Conservation (phyloP, 2,888 invertebrate species). For the Pristionchus fissidentatus region DNA sequence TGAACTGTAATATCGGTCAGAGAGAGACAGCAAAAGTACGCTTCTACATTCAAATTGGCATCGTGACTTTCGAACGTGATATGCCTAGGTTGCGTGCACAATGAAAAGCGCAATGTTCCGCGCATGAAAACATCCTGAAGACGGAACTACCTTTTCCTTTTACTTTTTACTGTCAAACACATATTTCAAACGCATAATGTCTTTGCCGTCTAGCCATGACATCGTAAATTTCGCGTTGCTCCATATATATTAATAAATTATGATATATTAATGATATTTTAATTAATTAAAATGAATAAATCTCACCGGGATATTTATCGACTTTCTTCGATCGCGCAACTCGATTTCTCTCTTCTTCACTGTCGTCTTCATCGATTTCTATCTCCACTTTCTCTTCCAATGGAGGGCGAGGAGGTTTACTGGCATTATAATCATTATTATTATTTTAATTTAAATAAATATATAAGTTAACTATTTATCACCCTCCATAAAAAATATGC, state of each 20-base stretch:
- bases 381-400: conserved; percentile 17
- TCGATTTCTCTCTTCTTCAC: conserved; percentile 23
- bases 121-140: too few relatives aligned
- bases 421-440: background rate
- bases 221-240: too few relatives aligned
- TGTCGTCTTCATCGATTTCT: conserved; percentile 15
- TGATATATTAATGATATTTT: background rate
- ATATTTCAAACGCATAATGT: background rate
- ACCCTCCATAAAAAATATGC: too few relatives aligned
- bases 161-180: too few relatives aligned
- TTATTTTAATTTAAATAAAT: background rate
- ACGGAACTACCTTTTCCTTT: too few relatives aligned
- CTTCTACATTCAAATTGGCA: too few relatives aligned
- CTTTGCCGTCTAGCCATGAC: background rate
- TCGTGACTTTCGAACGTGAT: too few relatives aligned
- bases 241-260: background rate
- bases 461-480: background rate
- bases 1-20: too few relatives aligned
- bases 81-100: too few relatives aligned
- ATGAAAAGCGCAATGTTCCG: too few relatives aligned
- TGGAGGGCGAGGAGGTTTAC: background rate
- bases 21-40: too few relatives aligned
- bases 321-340: background rate
- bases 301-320: conserved; percentile 25
- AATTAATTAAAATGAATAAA: background rate